Evolutionary conservation across 2,113 vertebrate genomes (phyloP).

Genomic region (Rhegmatorhina hoffmannsi): DNA sequence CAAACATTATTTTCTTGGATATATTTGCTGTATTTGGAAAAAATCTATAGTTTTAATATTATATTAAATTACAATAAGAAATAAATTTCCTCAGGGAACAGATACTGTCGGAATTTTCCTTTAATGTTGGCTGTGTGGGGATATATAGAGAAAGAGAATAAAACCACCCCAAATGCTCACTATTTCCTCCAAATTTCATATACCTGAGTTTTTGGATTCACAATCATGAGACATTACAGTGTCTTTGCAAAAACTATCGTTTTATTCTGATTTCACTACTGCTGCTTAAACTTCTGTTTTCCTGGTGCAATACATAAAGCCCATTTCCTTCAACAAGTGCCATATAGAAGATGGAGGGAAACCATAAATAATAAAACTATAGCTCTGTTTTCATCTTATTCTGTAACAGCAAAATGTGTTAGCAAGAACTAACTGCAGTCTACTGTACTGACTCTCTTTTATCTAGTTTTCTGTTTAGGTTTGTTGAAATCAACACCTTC

Average conservation of each 20-base stretch:
- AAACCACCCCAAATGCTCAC: background rate
- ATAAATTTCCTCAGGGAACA: background rate
- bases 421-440: background rate
- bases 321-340: background rate
- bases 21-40: background rate
- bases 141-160: background rate
- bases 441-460: background rate
- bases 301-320: background rate
- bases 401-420: background rate
- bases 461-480: slow-evolving; percentile 29
- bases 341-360: background rate
- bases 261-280: background rate
- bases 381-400: background rate
- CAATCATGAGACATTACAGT: background rate
- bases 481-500: slow-evolving; percentile 57
- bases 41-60: background rate
- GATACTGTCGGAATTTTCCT: background rate
- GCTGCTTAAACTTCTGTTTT: background rate
- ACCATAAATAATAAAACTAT: background rate
- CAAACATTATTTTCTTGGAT: background rate
- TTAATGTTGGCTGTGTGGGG: background rate
- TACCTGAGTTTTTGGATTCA: background rate
- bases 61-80: background rate
- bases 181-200: background rate
- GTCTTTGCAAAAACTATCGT: background rate